These are phyloP conservation scores for Scleropages formosus DNA, from an alignment of 2,797 vertebrate species.

Conservation along the genomic window DNA sequence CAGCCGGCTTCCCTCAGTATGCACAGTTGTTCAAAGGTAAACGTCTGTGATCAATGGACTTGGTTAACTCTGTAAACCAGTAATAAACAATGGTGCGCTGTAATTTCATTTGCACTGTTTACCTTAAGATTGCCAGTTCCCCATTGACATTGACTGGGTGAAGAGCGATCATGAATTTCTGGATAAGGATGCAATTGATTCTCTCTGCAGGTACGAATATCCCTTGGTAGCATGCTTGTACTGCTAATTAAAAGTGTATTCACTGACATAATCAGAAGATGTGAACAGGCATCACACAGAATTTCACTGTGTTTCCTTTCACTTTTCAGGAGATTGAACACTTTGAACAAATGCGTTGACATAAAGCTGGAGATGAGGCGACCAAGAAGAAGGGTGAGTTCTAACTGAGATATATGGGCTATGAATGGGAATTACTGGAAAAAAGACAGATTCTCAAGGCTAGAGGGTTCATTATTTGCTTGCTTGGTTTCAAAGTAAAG, in stretches of 20 bases:
- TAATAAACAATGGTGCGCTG: not conserved
- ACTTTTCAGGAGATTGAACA: slow-evolving; percentile 74
- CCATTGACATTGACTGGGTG: slow-evolving; percentile 74
- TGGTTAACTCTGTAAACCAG: slow-evolving; percentile 12
- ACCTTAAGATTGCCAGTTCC: slow-evolving; percentile 75
- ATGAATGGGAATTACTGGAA: not conserved
- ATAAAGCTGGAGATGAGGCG: slow-evolving; percentile 77
- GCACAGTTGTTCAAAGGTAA: slow-evolving; percentile 83
- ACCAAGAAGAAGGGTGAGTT: slow-evolving; percentile 70
- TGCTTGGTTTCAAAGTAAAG: not conserved
- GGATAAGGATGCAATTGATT: slow-evolving; percentile 78
- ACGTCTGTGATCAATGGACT: slow-evolving; percentile 26
- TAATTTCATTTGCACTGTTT: slow-evolving; percentile 7
- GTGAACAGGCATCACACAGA: slow-evolving; percentile 1
- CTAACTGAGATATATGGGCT: not conserved
- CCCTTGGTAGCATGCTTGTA: not conserved
- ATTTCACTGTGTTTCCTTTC: slow-evolving; percentile 17
- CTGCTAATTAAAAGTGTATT: not conserved
- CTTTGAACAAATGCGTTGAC: slow-evolving; percentile 79
- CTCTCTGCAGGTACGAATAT: slow-evolving; percentile 77
- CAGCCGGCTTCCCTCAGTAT: slow-evolving; percentile 85
- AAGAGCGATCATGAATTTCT: slow-evolving; percentile 81
- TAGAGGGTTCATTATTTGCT: not conserved
- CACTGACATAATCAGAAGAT: slow-evolving; percentile 5
- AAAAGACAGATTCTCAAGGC: not conserved